Conservation (phyloP, 2,888 invertebrate species). For the Corythucha ciliata region DNA sequence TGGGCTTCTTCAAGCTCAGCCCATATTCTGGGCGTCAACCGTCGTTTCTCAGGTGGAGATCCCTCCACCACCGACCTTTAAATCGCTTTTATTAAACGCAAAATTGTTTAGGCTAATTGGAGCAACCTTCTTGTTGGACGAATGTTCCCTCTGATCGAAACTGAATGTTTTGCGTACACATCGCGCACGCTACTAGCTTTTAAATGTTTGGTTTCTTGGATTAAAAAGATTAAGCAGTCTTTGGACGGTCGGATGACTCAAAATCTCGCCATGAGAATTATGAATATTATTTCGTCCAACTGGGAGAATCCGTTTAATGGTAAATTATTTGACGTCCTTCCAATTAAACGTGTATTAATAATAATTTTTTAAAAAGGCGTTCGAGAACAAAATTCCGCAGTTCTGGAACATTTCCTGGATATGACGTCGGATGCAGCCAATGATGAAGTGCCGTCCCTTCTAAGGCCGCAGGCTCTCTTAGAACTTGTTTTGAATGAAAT, state of each 20-base stretch:
- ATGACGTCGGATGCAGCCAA: slow-evolving; percentile 17
- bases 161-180: slow-evolving; percentile 24
- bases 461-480: slow-evolving; percentile 34
- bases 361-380: no score
- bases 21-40: slow-evolving; percentile 17
- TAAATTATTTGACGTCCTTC: no score
- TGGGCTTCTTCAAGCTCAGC: slow-evolving; percentile 25
- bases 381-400: slow-evolving; percentile 46
- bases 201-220: slow-evolving; percentile 26
- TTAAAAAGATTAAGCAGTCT: slow-evolving; percentile 8
- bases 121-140: slow-evolving; percentile 22
- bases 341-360: no score
- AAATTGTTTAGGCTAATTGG: slow-evolving; percentile 23
- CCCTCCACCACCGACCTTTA: no score
- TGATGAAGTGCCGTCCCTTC: slow-evolving; percentile 10
- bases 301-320: slow-evolving; percentile 51
- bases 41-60: slow-evolving; percentile 21
- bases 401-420: slow-evolving; percentile 43
- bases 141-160: slow-evolving; percentile 25
- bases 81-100: no score
- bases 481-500: slow-evolving; percentile 39
- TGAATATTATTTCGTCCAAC: slow-evolving; percentile 49
- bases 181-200: slow-evolving; percentile 27
- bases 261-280: slow-evolving; percentile 39
- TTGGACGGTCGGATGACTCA: slow-evolving; percentile 9